phyloP scores from a whole-genome alignment of 1,140 invertebrate species.

The Anoplophora glabripennis region DNA sequence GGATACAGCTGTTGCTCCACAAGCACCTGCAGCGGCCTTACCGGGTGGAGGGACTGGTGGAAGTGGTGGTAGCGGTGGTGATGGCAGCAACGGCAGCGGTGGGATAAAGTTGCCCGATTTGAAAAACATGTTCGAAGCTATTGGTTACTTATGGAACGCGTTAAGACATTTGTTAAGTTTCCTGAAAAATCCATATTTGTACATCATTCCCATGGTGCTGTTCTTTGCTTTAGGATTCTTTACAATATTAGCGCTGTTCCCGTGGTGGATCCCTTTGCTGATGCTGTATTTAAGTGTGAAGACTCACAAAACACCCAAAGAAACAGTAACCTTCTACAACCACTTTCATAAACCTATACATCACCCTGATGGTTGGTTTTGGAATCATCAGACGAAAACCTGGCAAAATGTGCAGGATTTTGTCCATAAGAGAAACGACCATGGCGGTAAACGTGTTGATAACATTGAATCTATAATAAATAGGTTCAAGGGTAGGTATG shows the following conservation, averaged over 20 bases:
- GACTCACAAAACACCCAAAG: conserved; percentile 31
- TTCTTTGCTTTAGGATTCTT: conserved; percentile 39
- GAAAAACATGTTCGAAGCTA: conserved; percentile 39
- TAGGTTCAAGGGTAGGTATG: no score
- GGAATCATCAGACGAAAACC: conserved; percentile 44
- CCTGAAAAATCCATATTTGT: conserved; percentile 40
- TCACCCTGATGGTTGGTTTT: conserved; percentile 46
- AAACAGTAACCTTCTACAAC: conserved; percentile 37
- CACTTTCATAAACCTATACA: conserved; percentile 43
- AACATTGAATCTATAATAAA: no score
- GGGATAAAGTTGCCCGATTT: conserved; percentile 39
- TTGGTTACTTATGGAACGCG: conserved; percentile 31
- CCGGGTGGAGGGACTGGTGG: conserved; percentile 47
- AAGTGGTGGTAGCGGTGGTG: conserved; percentile 44
- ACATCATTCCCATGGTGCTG: conserved; percentile 35
- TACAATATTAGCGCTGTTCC: conserved; percentile 39
- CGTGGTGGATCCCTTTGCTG: conserved; percentile 46
- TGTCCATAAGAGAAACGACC: conserved; percentile 14
- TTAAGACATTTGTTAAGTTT: conserved; percentile 31
- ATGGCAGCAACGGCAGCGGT: conserved; percentile 46
- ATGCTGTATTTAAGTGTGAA: conserved; percentile 35
- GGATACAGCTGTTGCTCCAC: conserved; percentile 20
- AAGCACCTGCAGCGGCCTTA: conserved; percentile 39
- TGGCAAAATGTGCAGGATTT: conserved; percentile 41
- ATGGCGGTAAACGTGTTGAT: not conserved